Percentiles rank a stretch among this genome's conserved stretches.
Conservation (phyloP, 2,113 vertebrate genomes). For the Nematolebias whitei region DNA sequence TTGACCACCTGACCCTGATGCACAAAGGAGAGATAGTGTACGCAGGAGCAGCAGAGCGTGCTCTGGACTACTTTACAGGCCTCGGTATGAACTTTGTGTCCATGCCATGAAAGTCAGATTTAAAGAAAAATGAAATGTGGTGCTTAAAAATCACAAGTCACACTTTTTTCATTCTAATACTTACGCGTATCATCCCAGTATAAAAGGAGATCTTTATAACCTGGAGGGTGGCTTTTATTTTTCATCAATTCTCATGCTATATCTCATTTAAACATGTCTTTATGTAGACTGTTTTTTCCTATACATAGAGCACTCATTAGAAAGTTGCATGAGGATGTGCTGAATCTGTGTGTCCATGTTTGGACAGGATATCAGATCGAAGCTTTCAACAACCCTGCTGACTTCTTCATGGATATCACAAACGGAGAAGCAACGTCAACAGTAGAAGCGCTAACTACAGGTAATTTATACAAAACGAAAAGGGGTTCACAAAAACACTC, state of each 20-base stretch:
- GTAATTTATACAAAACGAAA: constrained; percentile 21
- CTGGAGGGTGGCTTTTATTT: too few species aligned
- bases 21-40: constrained; percentile 82
- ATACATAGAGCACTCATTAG: background rate
- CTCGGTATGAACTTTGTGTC: constrained; percentile 54
- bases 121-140: background rate
- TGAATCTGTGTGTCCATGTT: background rate
- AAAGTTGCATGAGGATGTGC: background rate
- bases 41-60: constrained; percentile 60
- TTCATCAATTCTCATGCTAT: background rate
- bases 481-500: background rate
- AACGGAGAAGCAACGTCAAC: constrained; percentile 73
- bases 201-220: background rate
- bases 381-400: constrained; percentile 80
- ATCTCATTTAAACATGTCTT: too few species aligned
- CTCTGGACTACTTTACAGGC: constrained; percentile 76
- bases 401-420: constrained; percentile 84
- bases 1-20: constrained; percentile 82
- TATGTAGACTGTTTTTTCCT: background rate
- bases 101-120: background rate
- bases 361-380: constrained; percentile 80
- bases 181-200: background rate
- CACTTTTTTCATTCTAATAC: background rate
- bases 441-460: constrained; percentile 15
- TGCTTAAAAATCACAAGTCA: background rate